Base-by-base conservation (phyloP, 2,797 vertebrate genomes). In the Pseudotriccus pelzelni region DNA sequence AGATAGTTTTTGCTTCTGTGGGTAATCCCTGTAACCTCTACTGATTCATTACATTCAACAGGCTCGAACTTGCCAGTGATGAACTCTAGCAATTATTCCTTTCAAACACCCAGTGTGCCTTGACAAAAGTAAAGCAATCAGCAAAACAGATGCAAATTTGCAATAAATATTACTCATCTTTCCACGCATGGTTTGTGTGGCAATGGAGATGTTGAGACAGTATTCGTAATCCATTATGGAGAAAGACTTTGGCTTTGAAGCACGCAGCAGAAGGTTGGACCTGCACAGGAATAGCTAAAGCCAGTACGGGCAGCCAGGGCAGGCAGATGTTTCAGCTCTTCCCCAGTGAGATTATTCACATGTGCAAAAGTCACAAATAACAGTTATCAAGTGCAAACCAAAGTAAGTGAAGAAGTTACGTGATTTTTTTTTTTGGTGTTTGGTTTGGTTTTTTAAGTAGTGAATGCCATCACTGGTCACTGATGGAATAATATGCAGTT, bases 81-180 rank as follows among this genome's bases (percentile, higher is more conserved):
- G 83, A 95, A 55, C 59, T 92, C 62, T 2, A 84, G 62, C 87
- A 95, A 59, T 84, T 87, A 72, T n/a, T 87, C 87, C 76, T 55
- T 88, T 88, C 39, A 87, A 91, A 34, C 49, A 81, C 47, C 37
- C 62, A 20, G 2, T 78, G 94, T 94, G 93, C 94, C 91, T 94
- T 90, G 73, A 76, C 74, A 90, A 63, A 96, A 96, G 85, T 68
- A 84, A 88, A 95, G 70, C 83, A 70, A 89, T 94, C 93, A 90
- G 89, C 80, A 93, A 88, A 95, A 84, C 46, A 75, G 34, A 90
- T 77, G 80, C 74, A 84, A 86, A 67, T 91, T 76, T 69, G 49
- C 56, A 74, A 77, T 70, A 84, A 90, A 25, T 77, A 28, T 79
- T 86, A 59, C 70, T 94, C 85, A 67, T 36, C 83, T 88, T 88